phyloP scores from a whole-genome alignment of 2,113 vertebrate species.

The Erinaceus europaeus region DNA sequence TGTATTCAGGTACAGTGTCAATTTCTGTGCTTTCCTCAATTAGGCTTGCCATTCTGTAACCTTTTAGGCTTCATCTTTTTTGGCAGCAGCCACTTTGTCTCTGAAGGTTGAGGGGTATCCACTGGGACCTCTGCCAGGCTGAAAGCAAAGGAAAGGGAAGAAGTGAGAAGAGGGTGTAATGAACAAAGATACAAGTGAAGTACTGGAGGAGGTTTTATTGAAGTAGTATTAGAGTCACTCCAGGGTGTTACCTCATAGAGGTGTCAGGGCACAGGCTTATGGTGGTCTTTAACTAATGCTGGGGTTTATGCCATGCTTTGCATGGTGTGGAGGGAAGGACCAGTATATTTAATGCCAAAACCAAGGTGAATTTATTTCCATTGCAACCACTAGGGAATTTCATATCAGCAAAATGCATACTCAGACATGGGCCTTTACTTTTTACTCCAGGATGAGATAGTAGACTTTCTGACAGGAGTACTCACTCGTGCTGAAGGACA shows the following conservation, averaged over 20 bases:
- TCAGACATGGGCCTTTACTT: background rate
- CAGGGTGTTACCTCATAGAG: background rate
- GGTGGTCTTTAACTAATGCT: background rate
- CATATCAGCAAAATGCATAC: background rate
- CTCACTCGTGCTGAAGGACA: constrained; percentile 90
- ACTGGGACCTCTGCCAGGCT: background rate
- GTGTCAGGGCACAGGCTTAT: background rate
- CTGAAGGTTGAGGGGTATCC: background rate
- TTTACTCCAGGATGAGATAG: constrained; percentile 91
- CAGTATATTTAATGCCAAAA: background rate
- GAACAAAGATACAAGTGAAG: background rate
- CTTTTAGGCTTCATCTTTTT: background rate
- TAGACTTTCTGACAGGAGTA: constrained; percentile 94
- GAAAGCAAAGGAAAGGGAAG: background rate
- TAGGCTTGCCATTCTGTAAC: background rate
- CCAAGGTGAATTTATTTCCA: background rate
- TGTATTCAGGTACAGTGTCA: constrained; percentile 91
- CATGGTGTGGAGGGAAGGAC: background rate
- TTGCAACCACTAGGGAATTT: background rate
- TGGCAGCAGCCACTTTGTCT: background rate
- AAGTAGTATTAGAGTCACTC: background rate
- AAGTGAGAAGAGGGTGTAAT: background rate
- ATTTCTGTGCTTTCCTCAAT: background rate
- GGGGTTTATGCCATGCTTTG: background rate
- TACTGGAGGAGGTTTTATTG: too few relatives aligned